Percentiles rank a stretch among this genome's conserved stretches.
These are phyloP conservation scores for Mechanitis messenoides DNA, from an alignment of 2,888 invertebrate species.

Conservation along the genomic window DNA sequence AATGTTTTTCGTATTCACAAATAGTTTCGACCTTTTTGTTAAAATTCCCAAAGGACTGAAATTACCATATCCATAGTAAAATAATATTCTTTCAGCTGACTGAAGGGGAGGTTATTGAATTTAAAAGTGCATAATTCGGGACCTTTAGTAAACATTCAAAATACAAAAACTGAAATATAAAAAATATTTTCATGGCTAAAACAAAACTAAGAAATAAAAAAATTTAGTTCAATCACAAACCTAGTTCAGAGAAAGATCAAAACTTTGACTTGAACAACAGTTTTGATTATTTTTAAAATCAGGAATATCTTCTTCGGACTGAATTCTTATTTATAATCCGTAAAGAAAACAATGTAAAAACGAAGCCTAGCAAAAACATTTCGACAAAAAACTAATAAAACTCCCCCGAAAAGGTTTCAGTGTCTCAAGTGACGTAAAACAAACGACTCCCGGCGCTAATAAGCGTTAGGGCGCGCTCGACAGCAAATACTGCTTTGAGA, in stretches of 20 bases:
- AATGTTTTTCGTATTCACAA: background rate
- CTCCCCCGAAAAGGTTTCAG: constrained; percentile 31
- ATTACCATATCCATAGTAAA: constrained; percentile 2
- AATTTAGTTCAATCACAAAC: no score
- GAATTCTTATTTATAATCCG: background rate
- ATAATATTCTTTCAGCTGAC: background rate
- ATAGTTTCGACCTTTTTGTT: background rate
- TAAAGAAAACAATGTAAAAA: constrained; percentile 7
- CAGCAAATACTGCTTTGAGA: background rate
- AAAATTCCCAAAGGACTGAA: background rate
- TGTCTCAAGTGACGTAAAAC: constrained; percentile 33
- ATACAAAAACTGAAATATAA: no score
- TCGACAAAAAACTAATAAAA: constrained; percentile 22
- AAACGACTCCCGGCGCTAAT: constrained; percentile 22
- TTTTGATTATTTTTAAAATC: no score
- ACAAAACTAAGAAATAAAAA: no score
- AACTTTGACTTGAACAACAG: no score
- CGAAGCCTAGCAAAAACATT: constrained; percentile 11
- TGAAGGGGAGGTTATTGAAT: constrained; percentile 5
- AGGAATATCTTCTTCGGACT: background rate
- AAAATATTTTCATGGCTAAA: no score
- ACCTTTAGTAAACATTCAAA: background rate
- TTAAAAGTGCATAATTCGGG: background rate
- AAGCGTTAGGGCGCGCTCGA: constrained; percentile 9
- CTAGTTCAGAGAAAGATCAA: no score